Base-by-base conservation (phyloP, 2,797 vertebrate genomes). In the Phoeniculus purpureus region DNA sequence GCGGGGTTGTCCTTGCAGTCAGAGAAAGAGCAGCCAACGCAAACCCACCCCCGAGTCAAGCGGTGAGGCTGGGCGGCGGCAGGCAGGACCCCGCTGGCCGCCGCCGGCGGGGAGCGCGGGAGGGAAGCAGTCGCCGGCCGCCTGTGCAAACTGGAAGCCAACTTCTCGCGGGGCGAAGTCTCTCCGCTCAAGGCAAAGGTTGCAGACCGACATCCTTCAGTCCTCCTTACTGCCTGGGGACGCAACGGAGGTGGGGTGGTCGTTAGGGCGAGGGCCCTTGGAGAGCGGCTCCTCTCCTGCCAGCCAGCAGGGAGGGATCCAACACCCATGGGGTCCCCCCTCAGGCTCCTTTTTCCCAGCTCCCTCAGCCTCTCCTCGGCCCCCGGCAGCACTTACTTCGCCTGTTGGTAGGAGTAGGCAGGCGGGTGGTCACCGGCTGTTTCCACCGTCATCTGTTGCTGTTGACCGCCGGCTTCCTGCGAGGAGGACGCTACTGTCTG, bases 391-490 rank as follows among this genome's bases (percentile, higher is more conserved):
- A 97, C 98, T 98, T 97, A 99, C 99, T 99, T 99, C 97, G 98
- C 98, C 97, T 98, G 98, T 98, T 99, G 99, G 98, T 99, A 99
- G 87, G 99, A 99, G 98, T 99, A 99, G 96, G 98, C 97, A 97
- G 99, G 96, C 23, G 98, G 98, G 23, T 99, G 99, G 96, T 99
- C 98, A 64, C 95, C 98, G 97, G 97, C 96, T 52, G 98, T 97
- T 97, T 99, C 99, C 98, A 99, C 98, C 96, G 98, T 97, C 97
- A 99, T 98, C 97, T 99, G 99, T 97, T 99, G 99, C 97, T 99
- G 99, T 97, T 99, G 98, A 91, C 98, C 98, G 93, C 97, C 98
- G 97, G 98, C 97, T 95, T 99, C 99, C 98, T 99, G 99, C 96
- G 99, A 99, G 83, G 99, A 98, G 97, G 98, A 98, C 95, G 98